Evolutionary conservation across 1,140 invertebrate species (phyloP).

Genomic region (Trichogramma pretiosum): DNA sequence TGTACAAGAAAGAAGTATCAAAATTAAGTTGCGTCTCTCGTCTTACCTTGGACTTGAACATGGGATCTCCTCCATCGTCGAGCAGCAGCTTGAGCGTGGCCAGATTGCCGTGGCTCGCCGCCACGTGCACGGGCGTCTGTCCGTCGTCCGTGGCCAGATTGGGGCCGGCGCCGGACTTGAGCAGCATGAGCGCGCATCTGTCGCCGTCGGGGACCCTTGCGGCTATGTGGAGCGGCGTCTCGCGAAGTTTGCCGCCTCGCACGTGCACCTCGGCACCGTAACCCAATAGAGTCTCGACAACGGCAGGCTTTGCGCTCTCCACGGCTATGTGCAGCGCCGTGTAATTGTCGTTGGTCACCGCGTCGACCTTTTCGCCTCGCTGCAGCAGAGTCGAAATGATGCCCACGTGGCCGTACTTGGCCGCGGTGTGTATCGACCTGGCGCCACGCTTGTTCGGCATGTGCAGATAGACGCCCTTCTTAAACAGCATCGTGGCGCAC

Average conservation of each 20-base stretch:
- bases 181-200: conserved; percentile 90
- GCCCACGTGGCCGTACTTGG: conserved; percentile 86
- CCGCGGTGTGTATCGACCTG: conserved; percentile 85
- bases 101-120: conserved; percentile 80
- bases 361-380: conserved; percentile 79
- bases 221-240: conserved; percentile 93
- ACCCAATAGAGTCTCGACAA: conserved; percentile 92
- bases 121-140: conserved; percentile 87
- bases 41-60: conserved; percentile 78
- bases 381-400: conserved; percentile 93
- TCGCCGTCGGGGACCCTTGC: conserved; percentile 87
- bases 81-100: conserved; percentile 75
- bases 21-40: too few species aligned
- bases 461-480: conserved; percentile 96
- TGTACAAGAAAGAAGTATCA: too few species aligned
- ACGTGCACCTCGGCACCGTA: conserved; percentile 95
- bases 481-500: conserved; percentile 96
- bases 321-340: conserved; percentile 99
- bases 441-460: conserved; percentile 98
- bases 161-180: conserved; percentile 94
- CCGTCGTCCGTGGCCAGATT: conserved; percentile 89
- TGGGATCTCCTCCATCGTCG: conserved; percentile 84
- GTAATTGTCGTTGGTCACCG: conserved; percentile 77
- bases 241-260: conserved; percentile 74
- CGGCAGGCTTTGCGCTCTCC: conserved; percentile 86